Percentiles rank a stretch among this genome's conserved stretches.
Evolutionary conservation across 2,113 vertebrate genomes (phyloP).

Genomic region (Oryzias melastigma): DNA sequence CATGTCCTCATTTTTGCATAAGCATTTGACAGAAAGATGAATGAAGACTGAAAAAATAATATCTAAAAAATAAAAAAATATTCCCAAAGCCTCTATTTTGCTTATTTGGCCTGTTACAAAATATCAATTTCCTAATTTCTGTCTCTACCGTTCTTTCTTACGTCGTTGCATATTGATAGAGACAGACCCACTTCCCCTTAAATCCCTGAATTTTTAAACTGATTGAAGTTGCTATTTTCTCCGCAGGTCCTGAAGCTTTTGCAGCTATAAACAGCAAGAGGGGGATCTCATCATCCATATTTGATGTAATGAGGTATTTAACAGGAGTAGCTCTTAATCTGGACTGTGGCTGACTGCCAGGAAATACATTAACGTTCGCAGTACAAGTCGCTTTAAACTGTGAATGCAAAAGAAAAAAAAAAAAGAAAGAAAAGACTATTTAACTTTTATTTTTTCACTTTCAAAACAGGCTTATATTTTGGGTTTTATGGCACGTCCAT

Average conservation of each 20-base stretch:
- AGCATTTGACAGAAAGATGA: too few species aligned
- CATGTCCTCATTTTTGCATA: too few species aligned
- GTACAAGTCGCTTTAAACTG: constrained; percentile 16
- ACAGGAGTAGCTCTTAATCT: constrained; percentile 51
- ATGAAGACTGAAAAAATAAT: too few species aligned
- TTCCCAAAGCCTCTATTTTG: too few species aligned
- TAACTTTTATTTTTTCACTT: background rate
- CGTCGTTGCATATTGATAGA: constrained; percentile 21
- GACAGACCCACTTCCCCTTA: constrained; percentile 20
- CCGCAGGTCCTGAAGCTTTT: constrained; percentile 10
- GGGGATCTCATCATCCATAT: constrained; percentile 51
- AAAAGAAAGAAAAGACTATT: background rate
- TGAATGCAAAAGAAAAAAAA: background rate
- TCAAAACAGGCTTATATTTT: background rate
- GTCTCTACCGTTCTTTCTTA: background rate
- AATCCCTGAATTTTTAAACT: constrained; percentile 28
- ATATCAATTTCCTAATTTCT: constrained; percentile 6
- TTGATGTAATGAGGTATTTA: constrained; percentile 55
- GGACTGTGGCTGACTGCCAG: constrained; percentile 38
- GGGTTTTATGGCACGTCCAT: background rate
- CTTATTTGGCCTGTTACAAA: background rate
- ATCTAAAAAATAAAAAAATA: too few species aligned
- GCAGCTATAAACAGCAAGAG: constrained; percentile 38
- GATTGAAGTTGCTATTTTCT: constrained; percentile 37
- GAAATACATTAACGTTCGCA: constrained; percentile 38